Percentiles rank a stretch among this genome's conserved stretches.
Evolutionary conservation across 2,113 vertebrate genomes (phyloP).

Genomic region (Syngnathoides biaculeatus): DNA sequence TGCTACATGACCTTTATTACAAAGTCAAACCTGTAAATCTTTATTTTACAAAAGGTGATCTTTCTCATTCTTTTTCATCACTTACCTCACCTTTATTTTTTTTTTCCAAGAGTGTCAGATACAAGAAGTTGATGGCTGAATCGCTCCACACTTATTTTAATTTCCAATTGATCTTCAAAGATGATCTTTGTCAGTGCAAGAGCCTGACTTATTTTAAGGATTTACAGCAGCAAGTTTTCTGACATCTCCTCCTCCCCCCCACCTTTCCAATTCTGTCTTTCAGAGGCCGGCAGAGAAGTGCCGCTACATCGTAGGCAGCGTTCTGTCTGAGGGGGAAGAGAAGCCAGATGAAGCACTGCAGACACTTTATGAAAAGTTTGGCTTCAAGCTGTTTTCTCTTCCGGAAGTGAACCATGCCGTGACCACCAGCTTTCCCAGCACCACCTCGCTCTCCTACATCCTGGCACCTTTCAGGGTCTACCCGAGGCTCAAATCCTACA

Average conservation of each 20-base stretch:
- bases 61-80: not conserved
- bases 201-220: not conserved
- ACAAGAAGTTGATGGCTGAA: not conserved
- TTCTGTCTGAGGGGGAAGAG: conserved; percentile 86
- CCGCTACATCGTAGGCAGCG: conserved; percentile 85
- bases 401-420: conserved; percentile 91
- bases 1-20: not conserved
- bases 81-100: too few relatives aligned
- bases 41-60: not conserved
- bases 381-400: conserved; percentile 90
- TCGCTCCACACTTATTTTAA: not conserved
- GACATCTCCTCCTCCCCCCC: not conserved
- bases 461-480: conserved; percentile 84
- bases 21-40: not conserved
- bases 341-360: conserved; percentile 81
- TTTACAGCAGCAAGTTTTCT: not conserved
- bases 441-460: conserved; percentile 81
- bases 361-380: conserved; percentile 83
- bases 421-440: conserved; percentile 84
- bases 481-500: conserved; percentile 81
- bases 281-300: conserved; percentile 84
- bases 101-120: not conserved
- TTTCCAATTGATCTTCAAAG: not conserved
- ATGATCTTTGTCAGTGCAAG: not conserved
- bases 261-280: conserved; percentile 1